Percentiles rank a stretch among this genome's conserved stretches.
These are phyloP conservation scores for Thysanoteuthis rhombus DNA, from an alignment of 2,888 invertebrate species.

Conservation along the genomic window DNA sequence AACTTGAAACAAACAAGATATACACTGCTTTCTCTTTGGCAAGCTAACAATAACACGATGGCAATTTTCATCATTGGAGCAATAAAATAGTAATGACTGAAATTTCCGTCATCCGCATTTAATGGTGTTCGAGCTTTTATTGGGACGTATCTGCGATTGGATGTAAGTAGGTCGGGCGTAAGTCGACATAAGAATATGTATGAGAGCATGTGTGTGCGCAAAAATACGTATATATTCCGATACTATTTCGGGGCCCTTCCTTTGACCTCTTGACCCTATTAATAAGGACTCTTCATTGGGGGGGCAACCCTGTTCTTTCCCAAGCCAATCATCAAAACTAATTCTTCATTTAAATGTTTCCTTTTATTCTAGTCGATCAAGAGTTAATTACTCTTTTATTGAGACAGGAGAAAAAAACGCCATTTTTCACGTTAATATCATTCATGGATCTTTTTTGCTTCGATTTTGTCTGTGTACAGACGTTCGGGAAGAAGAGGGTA, in stretches of 20 bases:
- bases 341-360: not conserved
- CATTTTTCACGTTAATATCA: not conserved
- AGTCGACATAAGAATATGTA: too few species aligned
- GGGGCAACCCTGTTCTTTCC: not conserved
- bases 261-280: not conserved
- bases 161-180: too few species aligned
- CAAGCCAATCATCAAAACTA: not conserved
- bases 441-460: not conserved
- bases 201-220: too few species aligned
- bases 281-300: not conserved
- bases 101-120: too few species aligned
- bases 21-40: too few species aligned
- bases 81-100: too few species aligned
- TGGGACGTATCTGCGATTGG: too few species aligned
- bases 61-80: too few species aligned
- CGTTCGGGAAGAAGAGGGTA: not conserved
- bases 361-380: not conserved
- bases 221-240: too few species aligned
- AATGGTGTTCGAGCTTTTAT: too few species aligned
- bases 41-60: too few species aligned
- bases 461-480: not conserved
- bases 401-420: not conserved
- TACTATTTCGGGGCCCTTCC: not conserved
- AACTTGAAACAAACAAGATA: too few species aligned
- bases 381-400: not conserved